Evolutionary conservation across 2,113 vertebrate genomes (phyloP), one percentile per base, ranked within the genome.

Genomic region (Oncorhynchus tshawytscha): DNA sequence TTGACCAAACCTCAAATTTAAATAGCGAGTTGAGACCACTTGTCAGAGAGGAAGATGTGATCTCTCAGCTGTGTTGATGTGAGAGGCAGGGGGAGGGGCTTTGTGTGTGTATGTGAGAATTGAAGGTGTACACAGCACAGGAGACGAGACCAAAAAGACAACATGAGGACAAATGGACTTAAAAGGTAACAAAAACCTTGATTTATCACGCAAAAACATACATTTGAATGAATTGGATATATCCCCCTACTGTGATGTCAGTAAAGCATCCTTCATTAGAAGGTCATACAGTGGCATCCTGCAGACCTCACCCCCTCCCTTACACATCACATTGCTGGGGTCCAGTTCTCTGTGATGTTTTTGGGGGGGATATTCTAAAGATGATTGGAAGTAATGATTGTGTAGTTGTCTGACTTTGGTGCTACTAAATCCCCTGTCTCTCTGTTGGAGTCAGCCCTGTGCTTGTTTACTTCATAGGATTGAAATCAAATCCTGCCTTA

Each of bases 401-500:
- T 70, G 12, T 49, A 27, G 57, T 71, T 71, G 68, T 65, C 68
- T 25, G 67, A 60, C 67, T 70, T 57, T 12, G 27, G 64, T 48
- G 39, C 24, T 54, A 75, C 64, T 79, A 74, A 70, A 70, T 72
- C 80, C 72, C 64, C 67, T 69, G 6, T 77, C 18, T 31, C 67
- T 80, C 78, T 75, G 68, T 78, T 78, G 72, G 77, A 85, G 78
- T 81, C 76, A 78, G 82, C 74, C 80, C 75, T 3, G 59, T 80
- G 67, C 83, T 85, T 85, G 73, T 86, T 88, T 84, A 80, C 79
- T 86, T 91, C 82, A 80, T 73, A 66, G 78, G 85, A 84, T 78
- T 86, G 84, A 84, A 90, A 87, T 82, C 78, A 87, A 91, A 91
- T 90, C 88, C 87, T 76, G 79, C 82, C 49, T 88, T 91, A 91